Evolutionary conservation across 2,888 invertebrate species (phyloP), one percentile per base, ranked within the genome.

Genomic region (Ametastegia equiseti): DNA sequence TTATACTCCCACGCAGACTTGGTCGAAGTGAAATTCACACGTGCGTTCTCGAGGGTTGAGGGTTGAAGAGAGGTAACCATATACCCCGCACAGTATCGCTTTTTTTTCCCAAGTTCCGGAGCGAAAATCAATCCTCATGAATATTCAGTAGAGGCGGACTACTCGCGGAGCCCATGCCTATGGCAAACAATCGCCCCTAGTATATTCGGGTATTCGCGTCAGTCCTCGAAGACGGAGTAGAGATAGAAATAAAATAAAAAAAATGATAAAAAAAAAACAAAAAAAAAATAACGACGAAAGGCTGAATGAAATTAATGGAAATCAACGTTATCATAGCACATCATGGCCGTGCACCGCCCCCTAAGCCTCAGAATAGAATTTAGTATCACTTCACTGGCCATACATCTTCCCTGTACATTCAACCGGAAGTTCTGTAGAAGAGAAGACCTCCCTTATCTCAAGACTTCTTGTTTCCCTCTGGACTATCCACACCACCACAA

Each of bases 51-150:
- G 54, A 33, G 23, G 23, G 65, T 13, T 67, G n/a, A 19, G 7
- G 19, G 42, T n/a, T 23, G 9, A 33, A 63, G 33, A n/a, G 7
- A n/a, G n/a, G 11, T 33, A n/a, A n/a, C 7, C 5, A 36, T 67
- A 30, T 60, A 60, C 67, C 33, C 23, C 36, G 15, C 19, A 11
- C 30, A 71, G 47, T 45, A 71, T 71, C 71, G 71, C 47, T 47
- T 45, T 71, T 47, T 71, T 30, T 30, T 36, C 50, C 50, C 47
- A 45, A 73, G 33, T 73, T 75, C 36, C 19, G 15, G 13, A 50
- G 69, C 65, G 71, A 75, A 75, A 75, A 75, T 75, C 75, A 33
- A 75, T 75, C 36, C 75, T 75, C 75, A 75, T 75, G 75, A 75
- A 75, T 75, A 75, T 75, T 50, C 75, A 75, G 71, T 15, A 13